Base-by-base conservation (phyloP, 2,113 vertebrate species). In the Pituophis catenifer region DNA sequence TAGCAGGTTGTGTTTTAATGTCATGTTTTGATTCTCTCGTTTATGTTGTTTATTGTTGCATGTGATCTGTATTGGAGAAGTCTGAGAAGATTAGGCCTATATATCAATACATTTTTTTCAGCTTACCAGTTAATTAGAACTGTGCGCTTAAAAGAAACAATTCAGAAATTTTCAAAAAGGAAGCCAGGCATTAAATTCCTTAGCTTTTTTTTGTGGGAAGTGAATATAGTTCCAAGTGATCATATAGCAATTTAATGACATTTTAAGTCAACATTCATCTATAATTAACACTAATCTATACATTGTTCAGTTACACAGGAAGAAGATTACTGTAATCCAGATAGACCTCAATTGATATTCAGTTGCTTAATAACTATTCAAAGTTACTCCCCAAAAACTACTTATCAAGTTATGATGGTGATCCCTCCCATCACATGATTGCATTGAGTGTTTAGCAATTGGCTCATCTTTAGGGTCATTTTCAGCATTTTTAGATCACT, bases 21-120 rank as follows among this genome's bases (percentile, higher is more conserved):
- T 95, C 59, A 93, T 93, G 86, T 48, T 89, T 89, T 93, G 94
- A 58, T 93, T 54, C 62, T 92, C 54, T 92, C 88, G 94, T 92
- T 93, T 88, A 93, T 70, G 58, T 96, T 91, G 93, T 89, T 48
- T 96, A 94, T 90, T 96, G 86, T 89, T 58, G 90, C 58, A 26
- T 89, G 55, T 93, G 90, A 85, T 88, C 26, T 93, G 57, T 87
- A 91, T 95, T 94, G 95, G 85, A 94, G 88, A 2, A 93, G 26
- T 88, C 29, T 95, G 59, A 93, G 94, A 96, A 95, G 92, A 96
- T 93, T 95, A 93, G 95, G 91, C 59, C 94, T 95, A 75, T n/a
- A 1, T 58, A 1, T 58, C 62, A 65, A 93, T 94, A 93, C 91
- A 90, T 23, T 44, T 85, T 88, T 92, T 91, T 92, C 94, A 89